Percentiles rank a stretch among this genome's conserved stretches.
Evolutionary conservation across 2,797 vertebrate species (phyloP).

Genomic region (Argyrosomus regius): DNA sequence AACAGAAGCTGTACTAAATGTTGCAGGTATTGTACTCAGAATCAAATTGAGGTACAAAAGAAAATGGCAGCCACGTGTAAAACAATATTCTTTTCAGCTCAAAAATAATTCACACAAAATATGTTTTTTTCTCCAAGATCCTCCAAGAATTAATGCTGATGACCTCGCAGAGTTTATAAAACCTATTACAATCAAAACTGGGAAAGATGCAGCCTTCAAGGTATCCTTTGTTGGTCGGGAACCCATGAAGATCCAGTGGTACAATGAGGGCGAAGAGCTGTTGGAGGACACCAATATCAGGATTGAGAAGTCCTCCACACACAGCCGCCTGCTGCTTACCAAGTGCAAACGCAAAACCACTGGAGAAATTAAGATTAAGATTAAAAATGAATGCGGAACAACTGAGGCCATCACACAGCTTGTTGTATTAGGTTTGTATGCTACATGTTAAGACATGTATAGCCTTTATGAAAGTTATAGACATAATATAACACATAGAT

Average conservation of each 20-base stretch:
- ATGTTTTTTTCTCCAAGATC: constrained; percentile 79
- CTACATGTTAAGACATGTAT: background rate
- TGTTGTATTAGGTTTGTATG: constrained; percentile 81
- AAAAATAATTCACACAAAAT: background rate
- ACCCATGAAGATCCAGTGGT: constrained; percentile 89
- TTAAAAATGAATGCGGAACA: constrained; percentile 90
- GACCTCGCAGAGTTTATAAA: constrained; percentile 84
- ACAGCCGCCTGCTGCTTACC: constrained; percentile 84
- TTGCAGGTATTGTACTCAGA: constrained; percentile 83
- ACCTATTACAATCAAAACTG: constrained; percentile 86
- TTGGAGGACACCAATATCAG: constrained; percentile 76
- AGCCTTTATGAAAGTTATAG: background rate
- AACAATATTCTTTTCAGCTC: background rate
- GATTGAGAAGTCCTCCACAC: constrained; percentile 83
- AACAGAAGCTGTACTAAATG: constrained; percentile 87
- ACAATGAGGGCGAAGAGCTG: constrained; percentile 87
- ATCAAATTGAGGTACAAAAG: background rate
- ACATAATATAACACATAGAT: background rate
- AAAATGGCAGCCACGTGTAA: background rate
- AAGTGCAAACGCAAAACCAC: constrained; percentile 85
- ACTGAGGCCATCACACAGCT: constrained; percentile 86
- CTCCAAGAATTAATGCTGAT: constrained; percentile 87
- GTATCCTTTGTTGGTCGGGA: constrained; percentile 87
- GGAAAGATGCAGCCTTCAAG: constrained; percentile 86
- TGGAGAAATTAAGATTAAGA: constrained; percentile 90